Evolutionary conservation across 2,113 vertebrate species (phyloP).

Genomic region (Apus apus): DNA sequence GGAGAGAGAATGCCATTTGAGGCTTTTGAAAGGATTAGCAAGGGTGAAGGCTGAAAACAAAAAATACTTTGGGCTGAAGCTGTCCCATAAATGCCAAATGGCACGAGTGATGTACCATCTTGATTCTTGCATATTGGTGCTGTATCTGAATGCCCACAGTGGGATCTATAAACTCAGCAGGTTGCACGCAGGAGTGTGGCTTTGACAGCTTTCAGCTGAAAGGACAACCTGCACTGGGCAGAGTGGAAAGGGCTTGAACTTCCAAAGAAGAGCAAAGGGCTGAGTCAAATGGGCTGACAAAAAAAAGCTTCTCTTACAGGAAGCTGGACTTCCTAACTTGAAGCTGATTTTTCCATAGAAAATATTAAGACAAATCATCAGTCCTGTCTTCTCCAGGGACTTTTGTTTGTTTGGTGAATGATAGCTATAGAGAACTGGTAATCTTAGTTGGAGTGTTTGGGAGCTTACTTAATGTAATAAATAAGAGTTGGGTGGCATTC

Average conservation of each 20-base stretch:
- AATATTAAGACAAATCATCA: background rate
- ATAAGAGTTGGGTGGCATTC: background rate
- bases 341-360: background rate
- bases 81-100: background rate
- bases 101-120: background rate
- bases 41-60: background rate
- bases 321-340: background rate
- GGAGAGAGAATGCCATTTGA: background rate
- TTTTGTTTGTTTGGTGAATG: background rate
- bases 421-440: background rate
- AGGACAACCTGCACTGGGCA: fast-evolving
- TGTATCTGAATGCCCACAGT: background rate
- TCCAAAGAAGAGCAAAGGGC: background rate
- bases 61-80: background rate
- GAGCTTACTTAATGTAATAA: background rate
- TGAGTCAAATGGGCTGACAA: background rate
- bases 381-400: background rate
- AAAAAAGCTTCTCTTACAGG: background rate
- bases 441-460: background rate
- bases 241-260: background rate
- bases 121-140: background rate
- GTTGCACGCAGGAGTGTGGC: background rate
- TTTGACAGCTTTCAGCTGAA: background rate
- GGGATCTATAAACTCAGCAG: background rate
- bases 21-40: background rate